A percentile compares a stretch with the other conserved stretches of the same genome.
Evolutionary conservation across 1,140 invertebrate genomes (phyloP).

Genomic region (Harlomillsia oculata): DNA sequence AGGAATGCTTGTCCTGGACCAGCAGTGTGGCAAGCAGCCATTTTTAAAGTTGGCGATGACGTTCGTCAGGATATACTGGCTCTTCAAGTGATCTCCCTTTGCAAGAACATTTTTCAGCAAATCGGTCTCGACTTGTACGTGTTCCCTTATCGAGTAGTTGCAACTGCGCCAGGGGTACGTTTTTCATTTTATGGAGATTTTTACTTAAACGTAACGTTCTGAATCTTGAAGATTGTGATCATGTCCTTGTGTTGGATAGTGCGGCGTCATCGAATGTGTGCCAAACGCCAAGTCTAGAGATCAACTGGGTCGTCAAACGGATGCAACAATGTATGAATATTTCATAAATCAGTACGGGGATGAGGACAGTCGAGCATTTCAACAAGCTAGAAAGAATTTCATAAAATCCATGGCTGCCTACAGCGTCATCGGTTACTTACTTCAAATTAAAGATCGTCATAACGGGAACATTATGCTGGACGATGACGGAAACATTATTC

Average conservation of each 20-base stretch:
- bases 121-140: constrained; percentile 89
- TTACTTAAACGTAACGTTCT: too few relatives aligned
- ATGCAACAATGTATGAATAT: constrained; percentile 94
- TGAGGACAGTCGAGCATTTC: constrained; percentile 79
- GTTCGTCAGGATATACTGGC: constrained; percentile 97
- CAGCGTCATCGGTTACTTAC: constrained; percentile 88
- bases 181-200: neutral
- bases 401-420: constrained; percentile 98
- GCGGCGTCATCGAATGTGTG: constrained; percentile 98
- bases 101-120: constrained; percentile 95
- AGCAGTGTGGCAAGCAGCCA: constrained; percentile 90
- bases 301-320: constrained; percentile 92
- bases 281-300: constrained; percentile 97
- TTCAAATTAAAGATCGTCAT: constrained; percentile 98
- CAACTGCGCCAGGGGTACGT: constrained; percentile 90
- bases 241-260: too few relatives aligned
- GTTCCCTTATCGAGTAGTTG: constrained; percentile 97
- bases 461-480: constrained; percentile 99
- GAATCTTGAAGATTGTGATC: too few relatives aligned
- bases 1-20: constrained; percentile 49
- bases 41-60: constrained; percentile 98
- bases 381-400: constrained; percentile 86
- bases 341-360: constrained; percentile 94
- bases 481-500: constrained; percentile 85
- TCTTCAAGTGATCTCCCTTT: constrained; percentile 92